Conservation (phyloP, 35 echinoderm and acorn worm species). For the Anneissia japonica region DNA sequence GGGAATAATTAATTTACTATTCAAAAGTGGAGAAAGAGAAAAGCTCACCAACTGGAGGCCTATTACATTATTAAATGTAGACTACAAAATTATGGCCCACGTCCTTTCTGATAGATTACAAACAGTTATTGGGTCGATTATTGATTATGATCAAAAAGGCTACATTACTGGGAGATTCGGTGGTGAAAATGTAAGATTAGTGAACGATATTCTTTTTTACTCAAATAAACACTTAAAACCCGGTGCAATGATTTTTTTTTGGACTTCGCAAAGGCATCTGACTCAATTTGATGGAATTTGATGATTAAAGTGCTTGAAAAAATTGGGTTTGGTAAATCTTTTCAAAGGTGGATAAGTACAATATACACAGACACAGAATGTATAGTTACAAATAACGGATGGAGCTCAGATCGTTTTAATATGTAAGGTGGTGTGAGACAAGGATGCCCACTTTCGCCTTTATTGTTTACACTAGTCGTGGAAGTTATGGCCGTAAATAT, state of each 20-base stretch:
- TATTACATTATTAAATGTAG: neutral
- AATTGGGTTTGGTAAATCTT: too few relatives aligned
- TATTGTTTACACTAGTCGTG: too few relatives aligned
- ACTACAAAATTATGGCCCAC: neutral
- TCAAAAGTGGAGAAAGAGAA: neutral
- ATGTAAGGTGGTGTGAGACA: too few relatives aligned
- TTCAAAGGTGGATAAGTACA: too few relatives aligned
- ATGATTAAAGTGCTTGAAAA: too few relatives aligned
- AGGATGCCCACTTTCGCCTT: too few relatives aligned
- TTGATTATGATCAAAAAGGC: neutral
- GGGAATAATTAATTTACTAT: neutral
- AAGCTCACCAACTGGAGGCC: neutral
- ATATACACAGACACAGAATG: too few relatives aligned
- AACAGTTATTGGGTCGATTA: neutral
- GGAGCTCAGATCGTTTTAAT: too few relatives aligned
- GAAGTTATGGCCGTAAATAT: too few relatives aligned
- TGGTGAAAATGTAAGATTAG: neutral
- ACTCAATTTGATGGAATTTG: too few relatives aligned
- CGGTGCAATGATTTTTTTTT: neutral
- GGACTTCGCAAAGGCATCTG: neutral
- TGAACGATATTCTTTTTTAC: neutral
- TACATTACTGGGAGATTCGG: neutral
- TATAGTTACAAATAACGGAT: too few relatives aligned
- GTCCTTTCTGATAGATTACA: neutral
- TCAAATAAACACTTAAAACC: neutral